Base-by-base conservation (phyloP, 2,888 invertebrate species). In the Cremastinae sp. region DNA sequence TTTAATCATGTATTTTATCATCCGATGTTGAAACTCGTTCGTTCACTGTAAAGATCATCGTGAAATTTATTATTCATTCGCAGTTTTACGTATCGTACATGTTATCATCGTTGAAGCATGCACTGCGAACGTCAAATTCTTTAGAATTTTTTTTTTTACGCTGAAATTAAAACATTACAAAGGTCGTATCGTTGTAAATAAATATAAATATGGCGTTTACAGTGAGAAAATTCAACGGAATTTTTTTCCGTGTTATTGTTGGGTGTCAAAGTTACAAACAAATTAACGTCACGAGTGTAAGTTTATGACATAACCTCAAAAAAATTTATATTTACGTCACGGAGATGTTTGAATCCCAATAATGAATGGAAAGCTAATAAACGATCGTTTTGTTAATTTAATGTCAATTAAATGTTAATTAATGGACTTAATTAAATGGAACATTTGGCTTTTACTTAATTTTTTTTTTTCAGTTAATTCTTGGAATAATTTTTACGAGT, bases 121-220 rank as follows among this genome's bases (percentile, higher is more conserved):
- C 20, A 7, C 45, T 28, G 28, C 5, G 14, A 18, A 45, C 36
- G 43, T 45, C 43, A 54, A 45, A 45, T 5, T 28, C 9, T 10
- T 41, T n/a, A 18, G 34, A 36, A 45, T 20, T 66, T 54, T 66
- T 20, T 66, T 54, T 66, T 41, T 10, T 20, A 28, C 54, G 47
- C 1, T 18, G 7, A 68, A 14, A 16, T 22, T 34, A 49, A 14
- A 20, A 28, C 14, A 43, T 28, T 38, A 12, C 16, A 12, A 38
- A 51, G 18, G 18, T 16, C 9, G 4, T 41, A 51, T 43, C 69
- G 16, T 51, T 69, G 69, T 53, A 41, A 59, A 59, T 58, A 61
- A 65, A 69, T 47, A 58, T 9, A 22, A 81, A 73, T 49, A 87
- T 87, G 87, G 81, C 84, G 66, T 86, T 84, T 56, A 69, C 80